Evolutionary conservation across 2,888 invertebrate genomes (phyloP), one percentile per base, ranked within the genome.

Genomic region (Drosophila mercatorum): DNA sequence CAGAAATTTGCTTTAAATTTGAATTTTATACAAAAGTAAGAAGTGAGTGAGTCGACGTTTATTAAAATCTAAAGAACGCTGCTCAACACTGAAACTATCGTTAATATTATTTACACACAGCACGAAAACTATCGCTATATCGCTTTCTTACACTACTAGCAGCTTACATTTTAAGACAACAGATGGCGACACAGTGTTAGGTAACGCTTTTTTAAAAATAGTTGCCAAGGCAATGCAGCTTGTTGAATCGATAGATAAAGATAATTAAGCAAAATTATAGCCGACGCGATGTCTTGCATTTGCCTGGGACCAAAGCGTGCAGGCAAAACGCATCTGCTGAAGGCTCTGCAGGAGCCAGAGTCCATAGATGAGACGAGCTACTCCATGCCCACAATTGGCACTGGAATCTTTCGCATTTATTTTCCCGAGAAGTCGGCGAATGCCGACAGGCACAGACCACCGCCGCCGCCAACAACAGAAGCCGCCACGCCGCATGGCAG

Each of bases 261-360:
- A 22, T 40, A 31, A 11, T 11, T 0, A 1, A 41, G 4, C 17
- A 43, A n/a, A 28, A n/a, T 22, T 38, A 34, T 17, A 26, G 8
- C 2, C 0, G n/a, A 8, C 10, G 28, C 55, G 72, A 77, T 83
- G 79, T 93, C 94, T 83, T 94, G 94, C 75, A 90, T 97, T 8
- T 97, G 97, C 83, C 93, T 97, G 38, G 97, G 97, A 0, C 97
- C 97, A 0, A 94, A 95, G 70, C 95, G 96, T 41, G 95, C 97
- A 0, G 97, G 97, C 0, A 97, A 97, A 94, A 97, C 97, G 0
- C 94, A 97, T 34, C 92, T 97, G 26, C 91, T 97, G 69, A 96
- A 96, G 91, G 95, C 95, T 72, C 93, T 97, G 0, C 96, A 96
- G 91, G 95, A 95, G 63, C 93, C 94, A 0, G 95, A 95, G 72